Conservation (phyloP, 2,797 vertebrate species). For the Gila robusta region DNA sequence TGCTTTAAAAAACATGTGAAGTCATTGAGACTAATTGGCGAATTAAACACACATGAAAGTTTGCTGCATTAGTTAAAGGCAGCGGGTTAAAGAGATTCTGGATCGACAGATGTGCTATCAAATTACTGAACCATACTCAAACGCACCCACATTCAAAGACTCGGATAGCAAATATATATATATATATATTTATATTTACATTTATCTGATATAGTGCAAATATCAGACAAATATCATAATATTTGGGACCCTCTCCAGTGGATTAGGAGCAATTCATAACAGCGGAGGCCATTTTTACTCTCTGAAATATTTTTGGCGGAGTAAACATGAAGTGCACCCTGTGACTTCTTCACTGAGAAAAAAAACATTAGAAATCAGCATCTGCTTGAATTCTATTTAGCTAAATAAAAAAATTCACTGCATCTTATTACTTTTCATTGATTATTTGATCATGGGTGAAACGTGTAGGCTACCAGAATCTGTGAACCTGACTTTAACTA, state of each 20-base stretch:
- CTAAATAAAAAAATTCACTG: constrained; percentile 61
- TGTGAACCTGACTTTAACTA: constrained; percentile 4
- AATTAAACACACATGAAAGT: constrained; percentile 41
- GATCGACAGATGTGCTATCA: constrained; percentile 37
- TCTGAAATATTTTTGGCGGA: constrained; percentile 45
- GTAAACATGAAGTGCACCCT: constrained; percentile 43
- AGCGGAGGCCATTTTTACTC: constrained; percentile 51
- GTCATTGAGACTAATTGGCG: constrained; percentile 9
- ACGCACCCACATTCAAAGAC: constrained; percentile 17
- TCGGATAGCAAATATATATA: neutral
- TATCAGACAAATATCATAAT: constrained; percentile 24
- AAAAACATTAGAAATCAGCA: constrained; percentile 54
- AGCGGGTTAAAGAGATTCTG: neutral
- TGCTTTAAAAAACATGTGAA: constrained; percentile 10
- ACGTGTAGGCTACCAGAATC: constrained; percentile 32
- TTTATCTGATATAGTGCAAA: too few relatives aligned
- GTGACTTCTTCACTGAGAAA: constrained; percentile 43
- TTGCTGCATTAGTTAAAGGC: constrained; percentile 12
- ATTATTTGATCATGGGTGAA: constrained; percentile 61
- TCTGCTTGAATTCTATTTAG: constrained; percentile 60
- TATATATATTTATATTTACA: too few relatives aligned
- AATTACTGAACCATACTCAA: constrained; percentile 34
- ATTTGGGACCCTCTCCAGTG: constrained; percentile 23
- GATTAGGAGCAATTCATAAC: constrained; percentile 53
- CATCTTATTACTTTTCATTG: constrained; percentile 51